Evolutionary conservation across 1,140 invertebrate species (phyloP).

Genomic region (Anastatus disparis): DNA sequence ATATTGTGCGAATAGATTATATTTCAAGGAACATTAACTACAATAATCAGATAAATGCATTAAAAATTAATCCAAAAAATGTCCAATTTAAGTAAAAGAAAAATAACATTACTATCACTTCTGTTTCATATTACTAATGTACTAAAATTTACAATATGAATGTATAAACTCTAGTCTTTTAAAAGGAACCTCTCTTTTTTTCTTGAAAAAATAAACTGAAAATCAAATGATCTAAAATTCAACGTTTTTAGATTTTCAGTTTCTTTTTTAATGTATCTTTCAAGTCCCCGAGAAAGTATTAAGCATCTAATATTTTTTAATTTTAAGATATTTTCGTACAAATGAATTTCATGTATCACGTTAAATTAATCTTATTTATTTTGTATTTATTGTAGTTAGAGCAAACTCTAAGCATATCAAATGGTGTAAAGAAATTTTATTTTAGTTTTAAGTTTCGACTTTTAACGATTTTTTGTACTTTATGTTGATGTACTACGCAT

Average conservation of each 20-base stretch:
- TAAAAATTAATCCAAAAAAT: too few species aligned
- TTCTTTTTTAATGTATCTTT: not conserved
- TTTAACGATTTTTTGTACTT: conserved; percentile 17
- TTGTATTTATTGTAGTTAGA: conserved; percentile 18
- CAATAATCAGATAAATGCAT: too few species aligned
- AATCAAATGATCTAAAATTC: too few species aligned
- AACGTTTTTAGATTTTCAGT: not conserved
- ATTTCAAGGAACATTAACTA: too few species aligned
- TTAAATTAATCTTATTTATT: conserved; percentile 25
- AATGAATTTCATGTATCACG: not conserved
- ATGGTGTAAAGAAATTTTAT: conserved; percentile 2
- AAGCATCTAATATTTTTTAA: not conserved
- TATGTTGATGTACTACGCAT: not conserved
- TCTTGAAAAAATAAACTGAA: too few species aligned
- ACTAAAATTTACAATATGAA: too few species aligned
- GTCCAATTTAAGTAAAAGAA: not conserved
- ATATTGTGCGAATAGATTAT: too few species aligned
- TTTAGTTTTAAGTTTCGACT: conserved; percentile 10
- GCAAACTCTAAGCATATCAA: conserved; percentile 20
- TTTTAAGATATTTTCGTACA: conserved; percentile 18
- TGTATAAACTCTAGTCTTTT: conserved; percentile 16
- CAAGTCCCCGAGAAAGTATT: conserved; percentile 2
- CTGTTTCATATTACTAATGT: too few species aligned
- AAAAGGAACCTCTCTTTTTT: conserved; percentile 2
- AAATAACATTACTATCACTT: not conserved